A percentile compares a stretch with the other conserved stretches of the same genome.
Conservation (phyloP, 2,113 vertebrate species). For the Drymodes brunneopygia region DNA sequence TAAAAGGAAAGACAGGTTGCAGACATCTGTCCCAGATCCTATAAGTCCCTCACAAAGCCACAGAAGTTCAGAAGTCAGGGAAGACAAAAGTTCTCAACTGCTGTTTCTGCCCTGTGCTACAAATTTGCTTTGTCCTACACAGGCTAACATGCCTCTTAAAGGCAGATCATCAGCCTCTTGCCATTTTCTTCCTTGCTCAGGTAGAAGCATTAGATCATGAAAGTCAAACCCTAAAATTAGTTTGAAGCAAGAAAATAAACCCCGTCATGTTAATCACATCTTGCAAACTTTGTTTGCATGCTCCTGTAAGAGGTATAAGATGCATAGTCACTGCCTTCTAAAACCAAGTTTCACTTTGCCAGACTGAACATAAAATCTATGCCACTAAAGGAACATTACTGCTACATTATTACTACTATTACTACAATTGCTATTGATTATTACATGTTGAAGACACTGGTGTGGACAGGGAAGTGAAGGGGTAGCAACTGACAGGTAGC, state of each 20-base stretch:
- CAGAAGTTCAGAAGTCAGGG: not conserved
- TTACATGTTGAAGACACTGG: not conserved
- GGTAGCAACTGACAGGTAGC: not conserved
- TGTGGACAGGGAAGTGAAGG: not conserved
- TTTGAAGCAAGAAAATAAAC: not conserved
- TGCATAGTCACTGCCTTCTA: not conserved
- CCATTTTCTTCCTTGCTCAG: not conserved
- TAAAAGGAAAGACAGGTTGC: not conserved
- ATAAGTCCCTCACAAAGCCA: not conserved
- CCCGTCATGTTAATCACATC: not conserved
- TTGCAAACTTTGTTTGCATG: not conserved
- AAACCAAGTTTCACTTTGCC: not conserved
- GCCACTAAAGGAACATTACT: not conserved
- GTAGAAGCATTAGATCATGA: not conserved
- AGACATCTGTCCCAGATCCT: not conserved
- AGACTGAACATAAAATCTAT: not conserved
- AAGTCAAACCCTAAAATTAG: not conserved
- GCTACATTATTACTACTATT: not conserved
- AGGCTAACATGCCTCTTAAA: not conserved
- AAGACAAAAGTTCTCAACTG: not conserved
- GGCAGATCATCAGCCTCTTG: not conserved
- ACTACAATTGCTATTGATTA: not conserved
- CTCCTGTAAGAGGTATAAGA: not conserved
- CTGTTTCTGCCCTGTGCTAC: not conserved
- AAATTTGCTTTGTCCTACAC: not conserved